Percentiles rank a stretch among this genome's conserved stretches.
These are phyloP conservation scores for Nesogale talazaci DNA, from an alignment of 2,113 vertebrate genomes.

Conservation along the genomic window DNA sequence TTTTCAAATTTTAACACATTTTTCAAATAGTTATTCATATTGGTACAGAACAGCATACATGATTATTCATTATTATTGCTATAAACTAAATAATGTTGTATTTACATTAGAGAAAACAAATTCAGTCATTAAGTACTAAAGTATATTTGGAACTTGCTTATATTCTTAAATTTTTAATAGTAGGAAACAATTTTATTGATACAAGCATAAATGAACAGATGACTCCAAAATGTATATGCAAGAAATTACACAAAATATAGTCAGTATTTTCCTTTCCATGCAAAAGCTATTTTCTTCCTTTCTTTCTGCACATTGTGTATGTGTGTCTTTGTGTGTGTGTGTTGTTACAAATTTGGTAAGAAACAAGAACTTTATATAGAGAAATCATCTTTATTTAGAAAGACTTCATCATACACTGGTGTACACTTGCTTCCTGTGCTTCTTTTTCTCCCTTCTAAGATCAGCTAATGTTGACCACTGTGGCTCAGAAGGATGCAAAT, in stretches of 20 bases:
- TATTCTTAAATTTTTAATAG: not conserved
- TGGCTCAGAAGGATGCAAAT: slow-evolving; percentile 85
- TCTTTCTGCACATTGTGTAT: not conserved
- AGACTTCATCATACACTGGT: not conserved
- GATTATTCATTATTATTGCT: not conserved
- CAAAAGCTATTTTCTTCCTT: not conserved
- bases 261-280: slow-evolving; percentile 7
- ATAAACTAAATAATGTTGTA: not conserved
- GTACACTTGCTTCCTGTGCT: not conserved
- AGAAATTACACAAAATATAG: not conserved
- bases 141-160: not conserved
- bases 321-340: not conserved
- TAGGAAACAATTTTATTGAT: not conserved
- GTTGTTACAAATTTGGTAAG: not conserved
- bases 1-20: not conserved
- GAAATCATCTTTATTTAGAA: slow-evolving; percentile 26
- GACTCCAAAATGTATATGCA: not conserved
- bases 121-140: not conserved
- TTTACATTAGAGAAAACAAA: not conserved
- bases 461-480: slow-evolving; percentile 78
- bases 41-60: not conserved
- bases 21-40: not conserved
- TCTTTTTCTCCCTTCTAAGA: not conserved
- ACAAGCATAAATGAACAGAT: not conserved
- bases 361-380: not conserved